Evolutionary conservation across 2,888 invertebrate species (phyloP).

Genomic region (Drosophila kambysellisi): DNA sequence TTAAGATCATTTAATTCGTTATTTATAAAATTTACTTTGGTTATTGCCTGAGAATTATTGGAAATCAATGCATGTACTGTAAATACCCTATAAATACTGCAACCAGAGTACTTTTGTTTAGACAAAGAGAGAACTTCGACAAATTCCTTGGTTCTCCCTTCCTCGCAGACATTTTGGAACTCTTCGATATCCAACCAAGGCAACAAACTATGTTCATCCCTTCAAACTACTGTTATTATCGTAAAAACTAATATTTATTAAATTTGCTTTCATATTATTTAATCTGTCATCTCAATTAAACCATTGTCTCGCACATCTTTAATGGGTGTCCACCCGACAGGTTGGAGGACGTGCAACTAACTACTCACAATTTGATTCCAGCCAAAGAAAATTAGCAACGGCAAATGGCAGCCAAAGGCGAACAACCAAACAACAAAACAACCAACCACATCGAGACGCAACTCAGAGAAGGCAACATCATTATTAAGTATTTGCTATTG

Average conservation of each 20-base stretch:
- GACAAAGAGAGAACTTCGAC: not conserved
- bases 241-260: not conserved
- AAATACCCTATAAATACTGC: not conserved
- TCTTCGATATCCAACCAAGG: not conserved
- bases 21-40: not conserved
- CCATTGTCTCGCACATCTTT: constrained; percentile 45
- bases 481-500: constrained; percentile 82
- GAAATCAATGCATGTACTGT: not conserved
- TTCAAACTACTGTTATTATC: not conserved
- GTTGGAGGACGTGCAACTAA: constrained; percentile 39
- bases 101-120: not conserved
- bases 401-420: constrained; percentile 62
- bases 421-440: constrained; percentile 48
- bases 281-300: constrained; percentile 17
- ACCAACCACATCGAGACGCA: constrained; percentile 58
- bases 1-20: constrained; percentile 3
- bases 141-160: not conserved
- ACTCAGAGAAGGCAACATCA: constrained; percentile 63
- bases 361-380: constrained; percentile 44
- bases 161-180: not conserved
- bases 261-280: not conserved
- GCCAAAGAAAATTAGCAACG: constrained; percentile 57
- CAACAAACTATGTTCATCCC: not conserved
- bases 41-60: not conserved
- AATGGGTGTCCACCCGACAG: constrained; percentile 34